Evolutionary conservation across 2,888 invertebrate genomes (phyloP).

Genomic region (Sinotaia quadrata): DNA sequence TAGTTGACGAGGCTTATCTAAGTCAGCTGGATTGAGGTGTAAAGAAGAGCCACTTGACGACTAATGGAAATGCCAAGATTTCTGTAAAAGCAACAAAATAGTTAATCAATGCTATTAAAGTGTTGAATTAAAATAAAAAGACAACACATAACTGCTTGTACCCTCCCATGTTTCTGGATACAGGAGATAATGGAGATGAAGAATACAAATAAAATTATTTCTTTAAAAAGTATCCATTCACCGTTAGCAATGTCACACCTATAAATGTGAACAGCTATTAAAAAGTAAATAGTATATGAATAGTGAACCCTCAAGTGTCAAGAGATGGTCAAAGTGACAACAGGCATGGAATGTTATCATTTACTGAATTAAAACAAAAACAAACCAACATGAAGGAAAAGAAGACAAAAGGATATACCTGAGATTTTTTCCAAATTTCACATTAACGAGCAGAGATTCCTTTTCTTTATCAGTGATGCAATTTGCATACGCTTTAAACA

Average conservation of each 20-base stretch:
- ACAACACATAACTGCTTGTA: no score
- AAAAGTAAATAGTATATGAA: no score
- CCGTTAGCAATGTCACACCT: no score
- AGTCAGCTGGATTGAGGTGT: slow-evolving; percentile 47
- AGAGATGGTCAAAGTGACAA: not conserved
- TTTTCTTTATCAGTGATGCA: slow-evolving; percentile 56
- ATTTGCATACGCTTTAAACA: slow-evolving; percentile 55
- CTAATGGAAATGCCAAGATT: slow-evolving; percentile 55
- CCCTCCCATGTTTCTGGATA: no score
- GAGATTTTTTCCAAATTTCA: slow-evolving; percentile 58
- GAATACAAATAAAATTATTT: no score
- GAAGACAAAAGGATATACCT: slow-evolving; percentile 45
- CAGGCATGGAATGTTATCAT: not conserved
- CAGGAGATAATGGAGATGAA: no score
- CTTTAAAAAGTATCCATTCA: no score
- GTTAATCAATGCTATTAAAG: no score
- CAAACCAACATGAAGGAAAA: not conserved
- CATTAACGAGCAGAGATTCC: slow-evolving; percentile 53
- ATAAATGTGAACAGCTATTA: no score
- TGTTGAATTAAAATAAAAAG: no score
- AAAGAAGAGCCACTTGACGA: slow-evolving; percentile 54
- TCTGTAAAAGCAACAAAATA: slow-evolving; percentile 45
- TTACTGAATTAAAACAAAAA: not conserved
- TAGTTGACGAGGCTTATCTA: no score
- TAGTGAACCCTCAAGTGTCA: not conserved